Evolutionary conservation across 1,140 invertebrate species (phyloP).

Genomic region (Lepidostoma basale): DNA sequence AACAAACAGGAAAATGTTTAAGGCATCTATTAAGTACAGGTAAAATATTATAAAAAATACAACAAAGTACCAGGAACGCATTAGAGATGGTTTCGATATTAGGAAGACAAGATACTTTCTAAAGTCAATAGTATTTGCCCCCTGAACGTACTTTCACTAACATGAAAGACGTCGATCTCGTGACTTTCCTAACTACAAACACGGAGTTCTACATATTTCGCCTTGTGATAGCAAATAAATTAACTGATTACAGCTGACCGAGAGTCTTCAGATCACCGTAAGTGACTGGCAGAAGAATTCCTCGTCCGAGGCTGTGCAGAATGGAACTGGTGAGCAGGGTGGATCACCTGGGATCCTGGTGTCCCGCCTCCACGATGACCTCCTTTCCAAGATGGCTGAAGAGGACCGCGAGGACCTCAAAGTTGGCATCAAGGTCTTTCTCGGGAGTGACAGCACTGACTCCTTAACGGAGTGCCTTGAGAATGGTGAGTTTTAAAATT

Average conservation of each 20-base stretch:
- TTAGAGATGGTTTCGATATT: too few relatives aligned
- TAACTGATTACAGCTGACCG: slow-evolving; percentile 72
- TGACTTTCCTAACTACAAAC: slow-evolving; percentile 8
- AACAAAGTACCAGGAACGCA: too few relatives aligned
- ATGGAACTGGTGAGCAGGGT: slow-evolving; percentile 45
- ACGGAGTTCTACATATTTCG: not conserved
- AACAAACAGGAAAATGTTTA: too few relatives aligned
- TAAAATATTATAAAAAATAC: too few relatives aligned
- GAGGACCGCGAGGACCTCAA: slow-evolving; percentile 67
- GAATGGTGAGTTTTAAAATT: slow-evolving; percentile 61
- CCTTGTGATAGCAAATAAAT: slow-evolving; percentile 19
- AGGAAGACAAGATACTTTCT: too few relatives aligned
- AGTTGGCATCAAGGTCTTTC: slow-evolving; percentile 69
- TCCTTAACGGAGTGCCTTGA: slow-evolving; percentile 63
- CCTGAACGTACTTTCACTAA: too few relatives aligned
- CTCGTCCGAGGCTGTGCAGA: slow-evolving; percentile 40
- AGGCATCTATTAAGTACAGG: too few relatives aligned
- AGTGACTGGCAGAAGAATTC: slow-evolving; percentile 56
- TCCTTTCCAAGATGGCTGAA: slow-evolving; percentile 64
- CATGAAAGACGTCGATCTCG: too few relatives aligned
- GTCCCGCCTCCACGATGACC: slow-evolving; percentile 62
- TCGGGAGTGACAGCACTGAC: slow-evolving; percentile 63
- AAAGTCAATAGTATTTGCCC: too few relatives aligned
- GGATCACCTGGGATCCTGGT: slow-evolving; percentile 50
- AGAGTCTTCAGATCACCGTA: slow-evolving; percentile 72